These are phyloP conservation scores for Pelosia muscerda DNA, from an alignment of 2,888 invertebrate genomes.

Conservation along the genomic window DNA sequence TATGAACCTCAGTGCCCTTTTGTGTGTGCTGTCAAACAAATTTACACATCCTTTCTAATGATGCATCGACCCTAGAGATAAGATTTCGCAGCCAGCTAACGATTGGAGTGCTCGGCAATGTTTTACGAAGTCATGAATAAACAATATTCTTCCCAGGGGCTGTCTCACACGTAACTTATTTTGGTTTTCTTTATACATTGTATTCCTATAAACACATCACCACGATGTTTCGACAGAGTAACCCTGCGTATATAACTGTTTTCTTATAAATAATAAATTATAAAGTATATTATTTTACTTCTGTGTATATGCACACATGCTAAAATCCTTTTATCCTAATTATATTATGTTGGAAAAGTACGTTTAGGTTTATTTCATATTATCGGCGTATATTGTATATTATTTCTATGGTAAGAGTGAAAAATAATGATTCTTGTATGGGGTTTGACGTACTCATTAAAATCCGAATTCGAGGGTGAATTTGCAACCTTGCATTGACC, in stretches of 20 bases:
- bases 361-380: neutral
- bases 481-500: no score
- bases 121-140: slow-evolving; percentile 69
- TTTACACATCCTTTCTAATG: slow-evolving; percentile 41
- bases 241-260: slow-evolving; percentile 1
- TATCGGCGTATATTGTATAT: neutral
- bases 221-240: slow-evolving; percentile 23
- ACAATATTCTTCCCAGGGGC: slow-evolving; percentile 55
- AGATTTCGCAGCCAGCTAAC: slow-evolving; percentile 46
- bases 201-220: slow-evolving; percentile 40
- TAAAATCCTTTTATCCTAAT: neutral
- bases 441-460: no score
- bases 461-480: neutral
- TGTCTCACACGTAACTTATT: slow-evolving; percentile 51
- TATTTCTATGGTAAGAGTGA: no score
- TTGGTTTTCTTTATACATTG: slow-evolving; percentile 45
- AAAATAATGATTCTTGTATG: neutral
- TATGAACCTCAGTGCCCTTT: neutral
- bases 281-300: slow-evolving; percentile 2
- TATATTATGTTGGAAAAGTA: neutral
- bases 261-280: neutral
- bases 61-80: slow-evolving; percentile 52
- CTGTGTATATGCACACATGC: neutral
- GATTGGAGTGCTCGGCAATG: slow-evolving; percentile 63
- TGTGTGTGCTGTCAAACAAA: slow-evolving; percentile 26